Evolutionary conservation across 2,113 vertebrate species (phyloP).

Genomic region (Menura novaehollandiae): DNA sequence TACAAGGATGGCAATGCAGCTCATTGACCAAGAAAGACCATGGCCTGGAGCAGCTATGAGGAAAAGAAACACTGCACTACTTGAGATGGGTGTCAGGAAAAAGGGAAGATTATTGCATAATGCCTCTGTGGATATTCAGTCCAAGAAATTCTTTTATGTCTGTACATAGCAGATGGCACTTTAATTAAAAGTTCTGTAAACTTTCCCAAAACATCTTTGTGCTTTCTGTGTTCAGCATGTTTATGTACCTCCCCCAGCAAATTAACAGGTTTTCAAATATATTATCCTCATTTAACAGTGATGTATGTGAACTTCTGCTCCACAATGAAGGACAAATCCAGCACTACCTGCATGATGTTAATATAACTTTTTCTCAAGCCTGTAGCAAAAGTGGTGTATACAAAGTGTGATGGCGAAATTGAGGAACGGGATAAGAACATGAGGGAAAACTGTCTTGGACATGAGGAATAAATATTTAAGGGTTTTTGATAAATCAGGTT

Average conservation of each 20-base stretch:
- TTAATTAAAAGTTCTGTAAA: slow-evolving; percentile 36
- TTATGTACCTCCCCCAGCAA: background rate
- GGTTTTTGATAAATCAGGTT: background rate
- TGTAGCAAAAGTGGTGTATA: background rate
- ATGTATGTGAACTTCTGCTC: background rate
- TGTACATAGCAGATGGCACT: slow-evolving; percentile 12
- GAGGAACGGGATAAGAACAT: background rate
- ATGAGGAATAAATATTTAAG: background rate
- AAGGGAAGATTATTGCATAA: background rate
- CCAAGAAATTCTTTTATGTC: slow-evolving; percentile 1
- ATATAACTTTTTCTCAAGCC: background rate
- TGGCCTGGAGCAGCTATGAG: background rate
- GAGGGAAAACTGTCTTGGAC: background rate
- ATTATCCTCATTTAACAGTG: background rate
- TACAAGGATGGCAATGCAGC: background rate
- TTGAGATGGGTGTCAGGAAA: background rate
- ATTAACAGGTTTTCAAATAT: slow-evolving; percentile 23
- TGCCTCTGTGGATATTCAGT: background rate
- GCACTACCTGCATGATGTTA: background rate
- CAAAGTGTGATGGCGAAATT: background rate
- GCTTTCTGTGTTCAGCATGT: background rate
- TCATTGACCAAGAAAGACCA: background rate
- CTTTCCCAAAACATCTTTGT: background rate
- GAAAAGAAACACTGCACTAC: background rate
- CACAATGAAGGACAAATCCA: background rate